Conservation (phyloP, 2,113 vertebrate genomes). For the Alexandromys fortis region DNA sequence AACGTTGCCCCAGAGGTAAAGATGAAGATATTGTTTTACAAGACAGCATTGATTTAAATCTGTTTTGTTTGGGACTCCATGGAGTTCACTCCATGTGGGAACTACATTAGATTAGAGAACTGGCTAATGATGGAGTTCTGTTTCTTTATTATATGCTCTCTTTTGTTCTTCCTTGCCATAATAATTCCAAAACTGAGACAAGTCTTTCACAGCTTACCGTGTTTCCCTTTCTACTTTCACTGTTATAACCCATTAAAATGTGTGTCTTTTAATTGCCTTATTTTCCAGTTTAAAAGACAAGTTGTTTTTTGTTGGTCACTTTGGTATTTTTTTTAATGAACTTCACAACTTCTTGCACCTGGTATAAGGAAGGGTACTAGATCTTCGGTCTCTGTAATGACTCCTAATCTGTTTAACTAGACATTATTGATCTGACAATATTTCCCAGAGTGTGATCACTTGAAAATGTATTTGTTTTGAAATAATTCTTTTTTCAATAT, state of each 20-base stretch:
- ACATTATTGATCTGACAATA: not conserved
- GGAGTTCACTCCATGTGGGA: constrained; percentile 22
- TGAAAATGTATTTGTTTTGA: not conserved
- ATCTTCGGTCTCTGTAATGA: not conserved
- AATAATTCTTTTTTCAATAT: not conserved
- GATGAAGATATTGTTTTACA: constrained; percentile 66
- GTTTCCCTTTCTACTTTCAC: not conserved
- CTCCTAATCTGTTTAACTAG: not conserved
- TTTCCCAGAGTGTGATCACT: not conserved
- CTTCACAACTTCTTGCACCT: not conserved
- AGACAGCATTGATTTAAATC: constrained; percentile 71
- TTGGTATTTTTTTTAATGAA: not conserved
- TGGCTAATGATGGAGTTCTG: not conserved
- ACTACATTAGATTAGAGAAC: constrained; percentile 28
- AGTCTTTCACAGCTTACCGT: not conserved
- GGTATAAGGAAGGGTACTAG: not conserved
- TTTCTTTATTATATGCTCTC: not conserved
- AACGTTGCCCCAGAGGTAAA: constrained; percentile 72
- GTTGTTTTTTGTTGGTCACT: fast-evolving
- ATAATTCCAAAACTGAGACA: not conserved
- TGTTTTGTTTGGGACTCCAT: constrained; percentile 61
- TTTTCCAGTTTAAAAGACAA: not conserved
- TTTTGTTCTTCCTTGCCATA: not conserved
- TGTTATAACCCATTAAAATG: not conserved
- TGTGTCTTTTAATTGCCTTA: not conserved